phyloP scores from a whole-genome alignment of 2,113 vertebrate species.

The Scophthalmus maximus region DNA sequence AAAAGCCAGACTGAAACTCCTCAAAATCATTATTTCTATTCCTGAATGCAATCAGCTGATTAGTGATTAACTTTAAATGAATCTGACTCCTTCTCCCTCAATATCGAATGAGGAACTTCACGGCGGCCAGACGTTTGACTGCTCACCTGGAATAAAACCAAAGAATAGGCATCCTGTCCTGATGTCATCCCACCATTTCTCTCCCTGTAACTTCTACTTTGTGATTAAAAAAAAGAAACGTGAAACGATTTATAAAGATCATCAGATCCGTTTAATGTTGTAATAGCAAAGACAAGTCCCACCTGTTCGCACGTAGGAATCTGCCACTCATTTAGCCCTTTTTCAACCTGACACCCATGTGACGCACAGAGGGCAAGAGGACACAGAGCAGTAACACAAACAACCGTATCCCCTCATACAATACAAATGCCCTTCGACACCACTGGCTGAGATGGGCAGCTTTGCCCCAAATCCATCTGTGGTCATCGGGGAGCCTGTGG shows the following conservation, averaged over 20 bases:
- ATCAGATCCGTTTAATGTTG: not conserved
- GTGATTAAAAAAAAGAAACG: not conserved
- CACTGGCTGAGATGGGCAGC: slow-evolving; percentile 50
- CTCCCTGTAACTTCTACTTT: not conserved
- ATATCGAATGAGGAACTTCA: slow-evolving; percentile 11
- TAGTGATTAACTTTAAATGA: slow-evolving; percentile 42
- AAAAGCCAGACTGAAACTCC: slow-evolving; percentile 16
- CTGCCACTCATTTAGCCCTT: slow-evolving; percentile 25
- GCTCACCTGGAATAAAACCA: slow-evolving; percentile 29
- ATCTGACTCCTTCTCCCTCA: not conserved
- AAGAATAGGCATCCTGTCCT: not conserved
- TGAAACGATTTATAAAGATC: not conserved
- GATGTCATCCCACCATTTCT: too few relatives aligned
- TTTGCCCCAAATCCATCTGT: slow-evolving; percentile 62
- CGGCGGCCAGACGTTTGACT: not conserved
- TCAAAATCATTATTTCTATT: slow-evolving; percentile 5
- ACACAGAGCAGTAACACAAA: slow-evolving; percentile 50
- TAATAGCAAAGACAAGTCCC: slow-evolving; percentile 5
- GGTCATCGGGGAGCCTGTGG: slow-evolving; percentile 60
- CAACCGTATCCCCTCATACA: slow-evolving; percentile 55
- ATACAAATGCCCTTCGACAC: slow-evolving; percentile 59
- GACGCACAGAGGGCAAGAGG: slow-evolving; percentile 37
- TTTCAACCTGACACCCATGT: slow-evolving; percentile 52
- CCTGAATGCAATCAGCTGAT: slow-evolving; percentile 52
- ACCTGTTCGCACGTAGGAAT: slow-evolving; percentile 56